Evolutionary conservation across 30 jellyfish, hydroid and myxozoan species (phyloP).

Genomic region (Hydractinia symbiolongicarpus): DNA sequence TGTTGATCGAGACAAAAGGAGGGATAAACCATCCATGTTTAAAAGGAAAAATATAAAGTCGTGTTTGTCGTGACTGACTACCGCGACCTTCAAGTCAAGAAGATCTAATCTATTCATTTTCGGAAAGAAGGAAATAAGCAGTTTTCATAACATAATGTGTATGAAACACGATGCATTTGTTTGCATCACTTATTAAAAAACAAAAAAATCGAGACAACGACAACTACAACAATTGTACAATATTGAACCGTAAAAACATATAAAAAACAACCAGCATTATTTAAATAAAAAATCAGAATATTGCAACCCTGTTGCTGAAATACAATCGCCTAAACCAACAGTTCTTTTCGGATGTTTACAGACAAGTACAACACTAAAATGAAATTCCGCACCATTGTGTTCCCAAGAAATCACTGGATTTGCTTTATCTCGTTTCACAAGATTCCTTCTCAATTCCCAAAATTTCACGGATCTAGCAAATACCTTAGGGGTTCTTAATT

Average conservation of each 20-base stretch:
- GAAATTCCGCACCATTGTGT: slow-evolving; percentile 46
- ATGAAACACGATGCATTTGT: too few relatives aligned
- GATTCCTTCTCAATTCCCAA: slow-evolving; percentile 70
- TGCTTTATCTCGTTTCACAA: slow-evolving; percentile 78
- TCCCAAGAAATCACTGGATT: slow-evolving; percentile 81
- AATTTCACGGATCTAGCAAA: slow-evolving; percentile 77
- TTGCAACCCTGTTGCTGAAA: slow-evolving; percentile 83
- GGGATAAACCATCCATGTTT: too few relatives aligned
- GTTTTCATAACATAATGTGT: too few relatives aligned
- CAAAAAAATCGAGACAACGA: too few relatives aligned
- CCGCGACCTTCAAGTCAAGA: too few relatives aligned
- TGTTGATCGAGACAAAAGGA: too few relatives aligned
- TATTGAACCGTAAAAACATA: not conserved
- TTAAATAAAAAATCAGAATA: slow-evolving; percentile 37
- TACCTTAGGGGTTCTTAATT: slow-evolving; percentile 70
- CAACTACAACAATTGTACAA: not conserved
- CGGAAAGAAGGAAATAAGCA: too few relatives aligned
- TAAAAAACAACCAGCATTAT: not conserved
- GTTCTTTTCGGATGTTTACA: slow-evolving; percentile 80
- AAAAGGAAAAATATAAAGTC: too few relatives aligned
- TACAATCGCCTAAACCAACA: slow-evolving; percentile 87
- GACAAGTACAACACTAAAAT: slow-evolving; percentile 80
- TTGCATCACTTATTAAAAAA: too few relatives aligned
- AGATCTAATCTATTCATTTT: too few relatives aligned
- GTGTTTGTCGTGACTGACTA: too few relatives aligned